phyloP scores from a whole-genome alignment of 2,113 vertebrate species.

The Numida meleagris region DNA sequence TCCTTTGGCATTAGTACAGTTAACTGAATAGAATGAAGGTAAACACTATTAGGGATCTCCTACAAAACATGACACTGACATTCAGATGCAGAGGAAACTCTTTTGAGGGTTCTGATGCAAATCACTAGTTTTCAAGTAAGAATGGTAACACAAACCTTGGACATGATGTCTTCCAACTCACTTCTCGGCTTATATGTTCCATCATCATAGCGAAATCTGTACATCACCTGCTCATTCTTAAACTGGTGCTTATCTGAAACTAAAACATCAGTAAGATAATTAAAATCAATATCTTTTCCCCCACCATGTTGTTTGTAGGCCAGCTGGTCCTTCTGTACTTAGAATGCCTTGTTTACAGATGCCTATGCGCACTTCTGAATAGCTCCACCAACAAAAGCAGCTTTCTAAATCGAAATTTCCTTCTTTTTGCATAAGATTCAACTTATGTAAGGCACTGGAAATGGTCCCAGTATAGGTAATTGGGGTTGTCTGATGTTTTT shows the following conservation, averaged over 20 bases:
- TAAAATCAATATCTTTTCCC: neutral
- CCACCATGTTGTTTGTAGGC: neutral
- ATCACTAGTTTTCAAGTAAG: neutral
- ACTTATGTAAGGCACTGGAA: neutral
- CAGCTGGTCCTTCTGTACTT: neutral
- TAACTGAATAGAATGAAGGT: neutral
- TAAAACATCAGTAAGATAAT: constrained; percentile 40
- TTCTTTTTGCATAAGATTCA: neutral
- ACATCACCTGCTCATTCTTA: constrained; percentile 97
- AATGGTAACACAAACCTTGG: constrained; percentile 83
- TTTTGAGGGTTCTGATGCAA: neutral
- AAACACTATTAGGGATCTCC: neutral
- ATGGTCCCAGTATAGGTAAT: neutral
- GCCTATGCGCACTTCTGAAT: neutral
- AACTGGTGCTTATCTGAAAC: constrained; percentile 99
- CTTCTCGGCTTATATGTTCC: constrained; percentile 98
- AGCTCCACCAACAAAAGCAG: neutral
- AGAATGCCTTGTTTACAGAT: neutral
- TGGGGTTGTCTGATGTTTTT: neutral
- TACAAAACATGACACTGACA: neutral
- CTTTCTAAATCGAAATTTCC: neutral
- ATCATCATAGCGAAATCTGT: constrained; percentile 97
- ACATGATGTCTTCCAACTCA: constrained; percentile 97
- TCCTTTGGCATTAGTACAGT: neutral
- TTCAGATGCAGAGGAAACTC: neutral